Base-by-base conservation (phyloP, 2,888 invertebrate species). In the Andrena haemorrhoa region DNA sequence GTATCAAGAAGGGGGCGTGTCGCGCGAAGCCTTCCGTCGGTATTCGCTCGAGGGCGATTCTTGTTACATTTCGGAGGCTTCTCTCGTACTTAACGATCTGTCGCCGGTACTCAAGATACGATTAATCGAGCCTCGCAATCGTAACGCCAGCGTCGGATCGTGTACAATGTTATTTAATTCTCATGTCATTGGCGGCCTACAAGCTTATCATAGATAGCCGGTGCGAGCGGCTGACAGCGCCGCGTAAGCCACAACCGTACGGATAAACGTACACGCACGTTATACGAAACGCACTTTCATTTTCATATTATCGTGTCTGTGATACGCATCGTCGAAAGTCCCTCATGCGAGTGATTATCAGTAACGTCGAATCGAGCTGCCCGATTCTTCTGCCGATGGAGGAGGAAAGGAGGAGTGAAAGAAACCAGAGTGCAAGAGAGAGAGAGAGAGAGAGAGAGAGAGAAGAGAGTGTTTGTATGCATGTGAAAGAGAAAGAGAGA, bases 221-320 rank as follows among this genome's bases (percentile, higher is more conserved):
- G 58, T 29, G 51, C 51, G n/a, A 26, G 33, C 70, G 20, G 5
- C 20, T 10, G 53, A 65, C 65, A 49, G 73, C 64, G 60, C 23
- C 61, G 69, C 66, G 72, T 65, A 53, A 70, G 29, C 65, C 23
- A 58, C 56, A 56, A 68, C 53, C 61, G 64, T 77, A 69, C 41
- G 41, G 41, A 41, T 12, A 41, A 4, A 41, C 61, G 73, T 69
- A 72, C 73, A 81, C 51, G 72, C 65, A 51, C 53, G 33, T 70
- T 66, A 60, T 26, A 73, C 61, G 58, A 78, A 69, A 72, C 78
- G 70, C 79, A 78, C 68, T 71, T 73, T 79, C 85, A 83, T 89
- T 81, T 74, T 70, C 89, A 85, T 89, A 89, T 91, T 87, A 87
- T 91, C 85, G 88, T 88, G 86, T 89, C 91, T 91, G 91, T 91